Percentiles rank a stretch among this genome's conserved stretches.
phyloP scores from a whole-genome alignment of 2,113 vertebrate genomes.

The Parus major region DNA sequence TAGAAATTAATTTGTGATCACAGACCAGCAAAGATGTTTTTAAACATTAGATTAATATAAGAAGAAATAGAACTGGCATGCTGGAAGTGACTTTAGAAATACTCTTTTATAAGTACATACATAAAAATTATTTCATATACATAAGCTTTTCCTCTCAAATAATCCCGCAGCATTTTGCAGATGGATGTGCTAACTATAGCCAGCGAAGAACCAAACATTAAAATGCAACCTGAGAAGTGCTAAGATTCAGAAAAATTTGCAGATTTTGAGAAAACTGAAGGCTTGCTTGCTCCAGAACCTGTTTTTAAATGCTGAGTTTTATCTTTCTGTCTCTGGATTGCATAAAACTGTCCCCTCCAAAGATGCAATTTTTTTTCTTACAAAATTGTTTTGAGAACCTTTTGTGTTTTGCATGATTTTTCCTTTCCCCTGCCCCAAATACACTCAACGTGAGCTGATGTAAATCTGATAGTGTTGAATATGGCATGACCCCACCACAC shows the following conservation, averaged over 20 bases:
- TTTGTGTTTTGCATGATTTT: neutral
- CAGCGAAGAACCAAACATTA: neutral
- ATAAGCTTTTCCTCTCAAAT: constrained; percentile 29
- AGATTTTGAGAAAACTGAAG: neutral
- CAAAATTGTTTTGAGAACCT: neutral
- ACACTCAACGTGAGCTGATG: neutral
- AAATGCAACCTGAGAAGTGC: neutral
- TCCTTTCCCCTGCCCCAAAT: neutral
- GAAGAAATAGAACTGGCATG: neutral
- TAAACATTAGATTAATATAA: neutral
- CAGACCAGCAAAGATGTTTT: neutral
- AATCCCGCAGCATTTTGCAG: neutral
- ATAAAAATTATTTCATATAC: constrained; percentile 10
- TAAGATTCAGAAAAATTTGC: neutral
- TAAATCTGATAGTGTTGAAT: neutral
- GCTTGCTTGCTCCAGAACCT: neutral
- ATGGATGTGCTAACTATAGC: neutral
- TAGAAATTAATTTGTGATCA: neutral
- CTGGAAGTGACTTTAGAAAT: neutral
- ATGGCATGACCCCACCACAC: neutral
- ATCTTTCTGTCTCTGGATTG: neutral
- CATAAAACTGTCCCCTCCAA: neutral
- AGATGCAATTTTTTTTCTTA: neutral
- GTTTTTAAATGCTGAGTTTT: neutral
- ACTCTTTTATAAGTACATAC: neutral